These are phyloP conservation scores for Dysmachus trigonus DNA, from an alignment of 2,888 invertebrate species.

Conservation along the genomic window DNA sequence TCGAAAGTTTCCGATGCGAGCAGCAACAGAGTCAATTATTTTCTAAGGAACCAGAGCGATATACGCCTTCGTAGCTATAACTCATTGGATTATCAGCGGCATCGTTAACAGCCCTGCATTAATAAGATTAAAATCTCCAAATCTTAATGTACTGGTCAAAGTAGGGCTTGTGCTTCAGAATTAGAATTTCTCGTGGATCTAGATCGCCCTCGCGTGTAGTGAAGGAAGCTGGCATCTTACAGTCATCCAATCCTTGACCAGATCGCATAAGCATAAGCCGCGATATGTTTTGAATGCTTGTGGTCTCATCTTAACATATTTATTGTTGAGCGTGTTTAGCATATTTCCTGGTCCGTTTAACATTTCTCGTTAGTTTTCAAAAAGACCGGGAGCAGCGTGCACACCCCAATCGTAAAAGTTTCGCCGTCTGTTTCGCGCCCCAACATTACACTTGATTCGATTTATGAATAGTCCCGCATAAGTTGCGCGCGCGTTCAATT, in stretches of 20 bases:
- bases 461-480: slow-evolving; percentile 14
- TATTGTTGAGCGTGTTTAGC: slow-evolving; percentile 8
- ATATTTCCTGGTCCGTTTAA: not conserved
- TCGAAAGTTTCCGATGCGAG: not conserved
- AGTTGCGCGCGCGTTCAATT: slow-evolving; percentile 19
- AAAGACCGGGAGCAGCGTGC: not conserved
- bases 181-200: slow-evolving; percentile 1
- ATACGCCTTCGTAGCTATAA: not conserved
- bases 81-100: not conserved
- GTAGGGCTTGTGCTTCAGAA: not conserved
- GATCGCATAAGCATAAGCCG: not conserved
- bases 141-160: not conserved
- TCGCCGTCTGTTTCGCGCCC: not conserved
- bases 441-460: not conserved
- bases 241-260: not conserved
- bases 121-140: not conserved
- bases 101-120: not conserved
- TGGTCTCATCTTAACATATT: slow-evolving; percentile 21
- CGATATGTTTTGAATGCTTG: not conserved
- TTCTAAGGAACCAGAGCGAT: not conserved
- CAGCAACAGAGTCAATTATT: not conserved
- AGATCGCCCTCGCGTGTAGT: not conserved
- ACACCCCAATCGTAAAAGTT: not conserved
- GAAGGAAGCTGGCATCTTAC: not conserved
- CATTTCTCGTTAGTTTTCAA: not conserved